phyloP scores from a whole-genome alignment of 2,888 invertebrate genomes.

The Pantelozetes paolii region DNA sequence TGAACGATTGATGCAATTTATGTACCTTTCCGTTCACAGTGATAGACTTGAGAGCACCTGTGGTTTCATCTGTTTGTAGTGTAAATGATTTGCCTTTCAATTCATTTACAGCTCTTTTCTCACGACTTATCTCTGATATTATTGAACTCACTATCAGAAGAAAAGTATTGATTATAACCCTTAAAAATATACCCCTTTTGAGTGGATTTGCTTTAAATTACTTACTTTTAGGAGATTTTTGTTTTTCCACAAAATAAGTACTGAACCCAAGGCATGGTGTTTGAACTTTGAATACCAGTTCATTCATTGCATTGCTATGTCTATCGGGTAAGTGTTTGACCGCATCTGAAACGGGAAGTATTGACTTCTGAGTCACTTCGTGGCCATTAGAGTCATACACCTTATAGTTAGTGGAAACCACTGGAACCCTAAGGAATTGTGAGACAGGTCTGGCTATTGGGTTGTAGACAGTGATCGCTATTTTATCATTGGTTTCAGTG shows the following conservation, averaged over 20 bases:
- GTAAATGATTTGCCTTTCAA: constrained; percentile 16
- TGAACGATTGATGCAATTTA: constrained; percentile 6
- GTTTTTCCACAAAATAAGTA: constrained; percentile 52
- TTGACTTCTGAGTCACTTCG: background rate
- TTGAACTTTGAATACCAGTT: constrained; percentile 65
- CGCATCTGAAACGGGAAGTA: constrained; percentile 60
- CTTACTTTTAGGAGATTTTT: no score
- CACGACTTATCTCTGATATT: no score
- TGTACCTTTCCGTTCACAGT: background rate
- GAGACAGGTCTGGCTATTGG: constrained; percentile 27
- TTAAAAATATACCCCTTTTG: no score
- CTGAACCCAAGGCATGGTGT: constrained; percentile 59
- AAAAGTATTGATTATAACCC: no score
- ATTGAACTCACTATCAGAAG: no score
- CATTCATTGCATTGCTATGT: constrained; percentile 64
- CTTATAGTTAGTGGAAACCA: background rate
- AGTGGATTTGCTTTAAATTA: no score
- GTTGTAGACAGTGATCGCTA: constrained; percentile 36
- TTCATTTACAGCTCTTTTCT: no score
- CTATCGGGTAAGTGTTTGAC: constrained; percentile 63
- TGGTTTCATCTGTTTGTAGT: background rate
- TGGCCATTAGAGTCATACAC: constrained; percentile 33
- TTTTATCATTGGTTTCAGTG: constrained; percentile 7
- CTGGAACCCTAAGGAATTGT: constrained; percentile 14
- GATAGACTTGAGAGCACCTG: background rate